A percentile compares a stretch with the other conserved stretches of the same genome.
phyloP scores from a whole-genome alignment of 2,113 vertebrate genomes.

The Notarius lentiginosus region DNA sequence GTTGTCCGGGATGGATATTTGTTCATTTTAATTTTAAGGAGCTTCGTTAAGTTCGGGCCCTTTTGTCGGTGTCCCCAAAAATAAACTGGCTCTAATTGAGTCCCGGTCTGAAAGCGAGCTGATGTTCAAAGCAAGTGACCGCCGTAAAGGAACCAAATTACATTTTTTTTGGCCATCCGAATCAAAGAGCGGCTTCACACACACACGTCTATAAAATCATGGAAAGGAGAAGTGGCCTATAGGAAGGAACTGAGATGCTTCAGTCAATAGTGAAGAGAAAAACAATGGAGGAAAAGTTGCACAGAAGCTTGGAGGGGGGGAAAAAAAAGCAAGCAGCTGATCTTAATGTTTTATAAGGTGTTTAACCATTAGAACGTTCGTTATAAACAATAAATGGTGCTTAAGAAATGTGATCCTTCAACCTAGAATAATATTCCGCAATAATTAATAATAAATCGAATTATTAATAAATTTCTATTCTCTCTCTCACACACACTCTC shows the following conservation, averaged over 20 bases:
- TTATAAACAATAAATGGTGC: constrained; percentile 52
- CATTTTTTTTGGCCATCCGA: constrained; percentile 68
- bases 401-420: constrained; percentile 65
- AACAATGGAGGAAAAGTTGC: constrained; percentile 50
- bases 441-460: neutral
- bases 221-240: constrained; percentile 73
- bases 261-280: constrained; percentile 68
- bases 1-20: constrained; percentile 66
- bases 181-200: constrained; percentile 72
- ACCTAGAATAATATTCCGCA: constrained; percentile 61
- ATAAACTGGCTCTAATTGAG: constrained; percentile 81
- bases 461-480: constrained; percentile 40
- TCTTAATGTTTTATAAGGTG: neutral
- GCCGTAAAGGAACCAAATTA: constrained; percentile 72
- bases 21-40: constrained; percentile 69
- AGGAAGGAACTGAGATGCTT: constrained; percentile 73
- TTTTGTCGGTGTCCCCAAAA: constrained; percentile 81
- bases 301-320: constrained; percentile 29
- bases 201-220: constrained; percentile 79
- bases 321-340: neutral
- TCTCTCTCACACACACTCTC: constrained; percentile 39
- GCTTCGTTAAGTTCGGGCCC: constrained; percentile 64
- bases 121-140: constrained; percentile 84
- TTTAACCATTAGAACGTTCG: neutral
- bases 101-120: constrained; percentile 84